These are phyloP conservation scores for Empidonax alnorum DNA, from an alignment of 2,113 vertebrate genomes.

Conservation along the genomic window DNA sequence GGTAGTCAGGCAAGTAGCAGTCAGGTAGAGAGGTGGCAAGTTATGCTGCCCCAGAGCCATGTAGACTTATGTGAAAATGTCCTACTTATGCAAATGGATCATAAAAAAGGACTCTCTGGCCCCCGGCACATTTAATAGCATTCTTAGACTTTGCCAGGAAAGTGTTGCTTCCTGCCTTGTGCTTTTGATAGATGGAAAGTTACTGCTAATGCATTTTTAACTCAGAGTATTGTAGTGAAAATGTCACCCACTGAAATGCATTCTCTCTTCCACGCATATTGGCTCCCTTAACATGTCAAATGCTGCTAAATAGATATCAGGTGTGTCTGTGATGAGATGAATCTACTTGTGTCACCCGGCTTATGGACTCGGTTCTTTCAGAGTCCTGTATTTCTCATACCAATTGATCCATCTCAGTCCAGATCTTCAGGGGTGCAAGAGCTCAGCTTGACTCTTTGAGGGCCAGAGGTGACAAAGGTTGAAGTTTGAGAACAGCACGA, in stretches of 20 bases:
- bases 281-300: constrained; percentile 23
- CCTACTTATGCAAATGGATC: constrained; percentile 57
- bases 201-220: constrained; percentile 53
- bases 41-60: not conserved
- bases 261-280: not conserved
- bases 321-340: not conserved
- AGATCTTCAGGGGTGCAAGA: not conserved
- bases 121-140: constrained; percentile 44
- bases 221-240: constrained; percentile 39
- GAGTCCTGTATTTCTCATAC: constrained; percentile 6
- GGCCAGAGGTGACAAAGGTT: not conserved
- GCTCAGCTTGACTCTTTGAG: not conserved
- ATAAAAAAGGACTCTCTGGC: constrained; percentile 55
- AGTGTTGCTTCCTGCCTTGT: constrained; percentile 11
- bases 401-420: not conserved
- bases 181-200: constrained; percentile 43
- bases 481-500: not conserved
- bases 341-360: not conserved
- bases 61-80: constrained; percentile 38
- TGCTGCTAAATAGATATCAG: constrained; percentile 28
- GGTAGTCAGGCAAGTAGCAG: not conserved
- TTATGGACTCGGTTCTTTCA: not conserved
- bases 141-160: constrained; percentile 53
- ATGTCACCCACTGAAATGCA: not conserved
- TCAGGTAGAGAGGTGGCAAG: not conserved